Percentiles rank a stretch among this genome's conserved stretches.
Conservation (phyloP, 53 echinoderm and acorn worm genomes). For the Echinometra lucunter region DNA sequence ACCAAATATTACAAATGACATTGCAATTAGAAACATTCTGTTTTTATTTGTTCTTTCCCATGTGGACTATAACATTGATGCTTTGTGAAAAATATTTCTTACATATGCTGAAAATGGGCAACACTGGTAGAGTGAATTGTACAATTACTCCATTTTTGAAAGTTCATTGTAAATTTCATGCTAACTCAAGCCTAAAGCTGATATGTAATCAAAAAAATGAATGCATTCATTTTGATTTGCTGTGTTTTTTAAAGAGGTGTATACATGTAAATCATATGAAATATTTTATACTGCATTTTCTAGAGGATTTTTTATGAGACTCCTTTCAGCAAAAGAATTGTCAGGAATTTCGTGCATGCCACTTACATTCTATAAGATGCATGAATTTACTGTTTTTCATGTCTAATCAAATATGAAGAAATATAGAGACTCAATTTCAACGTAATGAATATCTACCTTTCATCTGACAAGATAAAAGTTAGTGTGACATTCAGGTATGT, state of each 20-base stretch:
- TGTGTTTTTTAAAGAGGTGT: constrained; percentile 48
- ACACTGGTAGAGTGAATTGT: neutral
- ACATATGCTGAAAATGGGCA: neutral
- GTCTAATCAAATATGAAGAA: neutral
- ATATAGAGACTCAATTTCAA: neutral
- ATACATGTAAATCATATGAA: constrained; percentile 43
- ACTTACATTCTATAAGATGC: neutral
- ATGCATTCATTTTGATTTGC: constrained; percentile 54
- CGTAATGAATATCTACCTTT: neutral
- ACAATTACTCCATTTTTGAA: neutral
- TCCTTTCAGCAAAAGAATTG: neutral
- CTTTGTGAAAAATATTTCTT: neutral
- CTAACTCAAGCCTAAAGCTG: neutral
- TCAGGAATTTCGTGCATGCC: constrained; percentile 26
- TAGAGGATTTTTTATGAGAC: neutral
- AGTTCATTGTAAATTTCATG: constrained; percentile 13
- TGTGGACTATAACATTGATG: neutral
- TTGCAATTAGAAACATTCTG: constrained; percentile 39
- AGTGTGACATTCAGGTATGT: neutral
- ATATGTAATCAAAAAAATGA: neutral
- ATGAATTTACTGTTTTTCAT: neutral
- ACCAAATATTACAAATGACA: constrained; percentile 34
- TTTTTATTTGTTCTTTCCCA: neutral
- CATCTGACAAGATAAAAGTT: neutral
- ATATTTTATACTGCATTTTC: constrained; percentile 58